phyloP scores from a whole-genome alignment of 2,888 invertebrate species.

The Creontiades dilutus region DNA sequence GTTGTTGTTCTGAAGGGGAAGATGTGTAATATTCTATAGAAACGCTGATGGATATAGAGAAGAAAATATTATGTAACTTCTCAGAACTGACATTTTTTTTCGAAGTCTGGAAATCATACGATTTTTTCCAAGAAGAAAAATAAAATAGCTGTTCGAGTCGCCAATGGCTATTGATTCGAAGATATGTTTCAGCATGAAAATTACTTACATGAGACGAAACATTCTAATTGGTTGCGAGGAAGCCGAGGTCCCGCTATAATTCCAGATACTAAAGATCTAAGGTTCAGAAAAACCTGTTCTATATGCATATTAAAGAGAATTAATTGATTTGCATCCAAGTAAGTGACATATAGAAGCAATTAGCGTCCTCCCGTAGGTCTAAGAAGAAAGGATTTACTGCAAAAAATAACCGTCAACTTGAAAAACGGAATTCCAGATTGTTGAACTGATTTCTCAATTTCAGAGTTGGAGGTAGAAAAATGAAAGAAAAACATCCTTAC shows the following conservation, averaged over 20 bases:
- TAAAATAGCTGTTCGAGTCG: too few relatives aligned
- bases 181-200: not conserved
- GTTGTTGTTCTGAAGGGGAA: too few relatives aligned
- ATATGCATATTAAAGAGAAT: conserved; percentile 15
- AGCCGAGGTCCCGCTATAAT: not conserved
- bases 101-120: not conserved
- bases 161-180: not conserved
- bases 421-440: conserved; percentile 27
- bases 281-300: conserved; percentile 28
- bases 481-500: not conserved
- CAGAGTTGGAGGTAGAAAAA: not conserved
- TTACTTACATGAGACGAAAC: conserved; percentile 4
- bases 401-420: conserved; percentile 9
- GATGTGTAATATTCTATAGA: too few relatives aligned
- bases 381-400: not conserved
- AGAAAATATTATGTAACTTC: too few relatives aligned
- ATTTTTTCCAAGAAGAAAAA: not conserved
- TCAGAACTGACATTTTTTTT: not conserved
- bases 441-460: conserved; percentile 32
- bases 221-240: conserved; percentile 45
- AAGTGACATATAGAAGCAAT: conserved; percentile 43
- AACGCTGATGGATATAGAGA: too few relatives aligned
- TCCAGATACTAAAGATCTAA: not conserved
- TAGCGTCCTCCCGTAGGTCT: conserved; percentile 13
- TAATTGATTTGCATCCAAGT: conserved; percentile 46